Evolutionary conservation across 2,888 invertebrate species (phyloP).

Genomic region (Ernsta delagoae): DNA sequence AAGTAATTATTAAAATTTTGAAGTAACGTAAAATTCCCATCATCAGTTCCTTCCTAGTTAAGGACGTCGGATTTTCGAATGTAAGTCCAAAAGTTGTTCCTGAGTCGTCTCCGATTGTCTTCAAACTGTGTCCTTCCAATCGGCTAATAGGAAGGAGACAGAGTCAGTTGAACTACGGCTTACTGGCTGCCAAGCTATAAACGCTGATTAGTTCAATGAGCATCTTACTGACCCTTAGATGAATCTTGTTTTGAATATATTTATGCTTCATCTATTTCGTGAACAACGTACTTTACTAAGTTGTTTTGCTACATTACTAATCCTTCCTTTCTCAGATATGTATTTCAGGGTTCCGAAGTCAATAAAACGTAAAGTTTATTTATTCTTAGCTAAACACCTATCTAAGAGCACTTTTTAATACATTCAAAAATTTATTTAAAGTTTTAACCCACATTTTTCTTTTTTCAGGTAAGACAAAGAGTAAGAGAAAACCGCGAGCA

Average conservation of each 20-base stretch:
- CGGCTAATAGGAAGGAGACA: constrained; percentile 3
- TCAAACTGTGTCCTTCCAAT: constrained; percentile 2
- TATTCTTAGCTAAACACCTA: no score
- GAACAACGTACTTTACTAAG: no score
- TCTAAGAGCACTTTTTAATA: no score
- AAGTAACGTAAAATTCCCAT: not conserved
- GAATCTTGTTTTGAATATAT: not conserved
- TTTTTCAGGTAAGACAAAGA: not conserved
- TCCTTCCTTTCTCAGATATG: no score
- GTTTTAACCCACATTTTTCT: not conserved
- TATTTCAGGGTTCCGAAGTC: no score
- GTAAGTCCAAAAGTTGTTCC: not conserved
- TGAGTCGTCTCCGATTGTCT: constrained; percentile 6
- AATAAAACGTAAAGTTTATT: no score
- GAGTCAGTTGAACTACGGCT: not conserved
- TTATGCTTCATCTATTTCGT: not conserved
- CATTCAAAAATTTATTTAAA: no score
- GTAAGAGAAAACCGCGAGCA: not conserved
- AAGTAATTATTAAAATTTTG: not conserved
- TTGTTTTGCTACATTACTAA: no score
- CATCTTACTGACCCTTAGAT: not conserved
- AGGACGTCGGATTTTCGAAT: not conserved
- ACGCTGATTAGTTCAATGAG: not conserved
- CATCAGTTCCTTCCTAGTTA: constrained; percentile 1
- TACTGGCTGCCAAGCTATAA: not conserved